Conservation (phyloP, 2,797 vertebrate species). For the Ambastaia sidthimunki region DNA sequence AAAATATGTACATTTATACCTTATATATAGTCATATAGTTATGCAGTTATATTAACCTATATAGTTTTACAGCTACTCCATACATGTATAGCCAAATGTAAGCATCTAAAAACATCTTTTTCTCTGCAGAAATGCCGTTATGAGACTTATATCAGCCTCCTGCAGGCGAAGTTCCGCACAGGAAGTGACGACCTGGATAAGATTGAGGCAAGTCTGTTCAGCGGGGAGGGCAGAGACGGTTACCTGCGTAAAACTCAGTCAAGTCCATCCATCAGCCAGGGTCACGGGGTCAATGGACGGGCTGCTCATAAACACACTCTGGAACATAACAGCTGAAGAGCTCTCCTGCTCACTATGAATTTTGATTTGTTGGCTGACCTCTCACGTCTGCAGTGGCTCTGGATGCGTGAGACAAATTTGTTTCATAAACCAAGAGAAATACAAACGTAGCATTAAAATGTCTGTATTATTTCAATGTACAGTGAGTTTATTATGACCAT, state of each 20-base stretch:
- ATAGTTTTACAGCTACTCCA: not conserved
- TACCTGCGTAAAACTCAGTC: conserved; percentile 92
- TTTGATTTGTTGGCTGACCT: conserved; percentile 28
- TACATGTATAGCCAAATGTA: not conserved
- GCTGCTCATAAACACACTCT: conserved; percentile 66
- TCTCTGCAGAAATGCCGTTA: conserved; percentile 90
- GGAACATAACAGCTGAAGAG: conserved; percentile 66
- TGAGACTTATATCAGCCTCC: conserved; percentile 90
- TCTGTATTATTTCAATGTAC: conserved; percentile 66
- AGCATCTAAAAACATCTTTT: conserved; percentile 1
- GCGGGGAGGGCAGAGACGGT: conserved; percentile 80
- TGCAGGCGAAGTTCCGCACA: conserved; percentile 87
- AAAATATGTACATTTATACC: not conserved
- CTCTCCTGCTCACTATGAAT: conserved; percentile 33
- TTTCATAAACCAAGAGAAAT: conserved; percentile 40
- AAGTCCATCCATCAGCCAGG: conserved; percentile 91
- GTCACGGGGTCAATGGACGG: conserved; percentile 82
- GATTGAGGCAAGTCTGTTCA: conserved; percentile 88
- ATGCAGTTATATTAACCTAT: not conserved
- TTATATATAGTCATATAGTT: not conserved
- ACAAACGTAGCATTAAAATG: conserved; percentile 62
- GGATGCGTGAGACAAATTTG: not conserved
- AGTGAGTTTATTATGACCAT: conserved; percentile 66
- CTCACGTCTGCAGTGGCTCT: not conserved
- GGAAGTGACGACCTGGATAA: conserved; percentile 94